These are phyloP conservation scores for Bombus fervidus DNA, from an alignment of 1,140 invertebrate species.

Conservation along the genomic window DNA sequence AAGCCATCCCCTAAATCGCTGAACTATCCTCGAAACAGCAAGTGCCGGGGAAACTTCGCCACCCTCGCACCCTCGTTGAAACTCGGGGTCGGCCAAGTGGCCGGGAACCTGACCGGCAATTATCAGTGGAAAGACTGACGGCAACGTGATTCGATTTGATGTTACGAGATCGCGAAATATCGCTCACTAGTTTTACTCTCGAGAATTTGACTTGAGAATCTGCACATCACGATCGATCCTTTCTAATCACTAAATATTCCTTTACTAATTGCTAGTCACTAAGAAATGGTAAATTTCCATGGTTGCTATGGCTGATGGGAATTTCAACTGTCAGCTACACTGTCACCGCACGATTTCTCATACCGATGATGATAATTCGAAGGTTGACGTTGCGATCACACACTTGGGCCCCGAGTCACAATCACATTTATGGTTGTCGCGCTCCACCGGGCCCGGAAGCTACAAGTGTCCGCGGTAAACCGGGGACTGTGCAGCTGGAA, in stretches of 20 bases:
- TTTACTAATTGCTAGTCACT: too few relatives aligned
- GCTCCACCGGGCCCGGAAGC: conserved; percentile 22
- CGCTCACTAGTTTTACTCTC: background rate
- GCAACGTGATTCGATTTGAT: background rate
- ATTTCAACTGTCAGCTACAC: background rate
- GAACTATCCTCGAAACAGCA: conserved; percentile 78
- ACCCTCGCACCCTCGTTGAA: conserved; percentile 64
- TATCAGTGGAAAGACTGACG: conserved; percentile 60
- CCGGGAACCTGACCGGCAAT: conserved; percentile 67
- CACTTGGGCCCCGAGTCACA: background rate
- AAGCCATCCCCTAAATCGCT: conserved; percentile 71
- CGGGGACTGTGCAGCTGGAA: background rate
- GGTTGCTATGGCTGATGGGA: background rate
- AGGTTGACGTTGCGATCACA: background rate
- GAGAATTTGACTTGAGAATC: background rate
- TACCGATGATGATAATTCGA: background rate
- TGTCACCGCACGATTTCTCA: background rate
- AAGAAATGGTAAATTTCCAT: too few relatives aligned
- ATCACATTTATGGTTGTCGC: conserved; percentile 7
- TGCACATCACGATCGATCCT: conserved; percentile 8
- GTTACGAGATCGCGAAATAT: background rate
- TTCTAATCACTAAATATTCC: background rate
- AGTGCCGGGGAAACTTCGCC: conserved; percentile 76
- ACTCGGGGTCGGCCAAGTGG: conserved; percentile 68
- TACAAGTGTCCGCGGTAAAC: conserved; percentile 40